phyloP scores from a whole-genome alignment of 2,797 vertebrate species.

The Mormyrops attenuatus region DNA sequence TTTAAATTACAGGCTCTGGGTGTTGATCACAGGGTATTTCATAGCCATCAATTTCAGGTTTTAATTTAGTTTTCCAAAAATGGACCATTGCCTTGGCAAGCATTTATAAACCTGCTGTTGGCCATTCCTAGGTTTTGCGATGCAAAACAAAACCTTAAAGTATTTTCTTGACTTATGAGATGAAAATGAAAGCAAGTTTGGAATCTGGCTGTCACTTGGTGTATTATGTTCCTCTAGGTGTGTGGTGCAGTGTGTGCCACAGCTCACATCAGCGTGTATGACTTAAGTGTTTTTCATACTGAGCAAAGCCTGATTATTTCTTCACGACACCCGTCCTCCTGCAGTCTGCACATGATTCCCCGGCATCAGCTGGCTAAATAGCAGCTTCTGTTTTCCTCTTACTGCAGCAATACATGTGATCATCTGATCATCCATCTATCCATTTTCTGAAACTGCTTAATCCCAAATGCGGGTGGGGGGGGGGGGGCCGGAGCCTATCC shows the following conservation, averaged over 20 bases:
- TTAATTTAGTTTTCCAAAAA: background rate
- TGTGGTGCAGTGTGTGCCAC: background rate
- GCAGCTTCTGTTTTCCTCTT: background rate
- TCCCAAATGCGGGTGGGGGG: no score
- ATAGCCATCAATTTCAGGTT: background rate
- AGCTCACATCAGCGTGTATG: background rate
- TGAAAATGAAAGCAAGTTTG: background rate
- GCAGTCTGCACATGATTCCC: background rate
- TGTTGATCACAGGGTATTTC: background rate
- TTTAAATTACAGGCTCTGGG: background rate
- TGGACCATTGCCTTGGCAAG: no score
- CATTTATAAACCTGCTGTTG: background rate
- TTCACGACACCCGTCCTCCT: background rate
- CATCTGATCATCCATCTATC: background rate
- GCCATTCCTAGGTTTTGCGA: background rate
- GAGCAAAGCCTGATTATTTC: background rate
- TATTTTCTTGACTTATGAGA: background rate
- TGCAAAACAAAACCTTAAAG: background rate
- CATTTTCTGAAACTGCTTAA: no score
- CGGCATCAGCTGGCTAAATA: background rate
- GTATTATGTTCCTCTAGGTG: background rate
- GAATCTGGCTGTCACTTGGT: background rate
- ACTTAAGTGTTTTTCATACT: background rate
- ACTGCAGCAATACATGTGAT: background rate
- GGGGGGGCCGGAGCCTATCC: no score